Conservation (phyloP, 2,113 vertebrate genomes). For the Anas platyrhynchos region DNA sequence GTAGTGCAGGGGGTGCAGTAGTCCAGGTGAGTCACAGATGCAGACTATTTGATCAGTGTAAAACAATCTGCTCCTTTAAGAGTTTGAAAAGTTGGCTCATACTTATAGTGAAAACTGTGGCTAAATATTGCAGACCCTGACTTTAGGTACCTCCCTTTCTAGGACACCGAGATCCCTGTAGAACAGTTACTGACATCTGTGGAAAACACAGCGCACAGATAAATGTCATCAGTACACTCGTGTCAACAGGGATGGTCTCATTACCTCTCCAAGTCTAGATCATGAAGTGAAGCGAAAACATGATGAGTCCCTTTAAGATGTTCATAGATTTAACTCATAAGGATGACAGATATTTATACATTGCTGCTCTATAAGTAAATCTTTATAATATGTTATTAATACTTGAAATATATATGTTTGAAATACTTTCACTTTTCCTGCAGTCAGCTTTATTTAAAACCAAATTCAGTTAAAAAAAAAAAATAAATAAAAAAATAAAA, state of each 20-base stretch:
- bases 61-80: not conserved
- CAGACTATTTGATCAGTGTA: not conserved
- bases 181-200: not conserved
- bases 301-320: not conserved
- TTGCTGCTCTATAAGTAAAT: not conserved
- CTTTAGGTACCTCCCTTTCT: not conserved
- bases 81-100: not conserved
- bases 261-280: not conserved
- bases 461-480: accelerated
- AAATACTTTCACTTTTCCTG: not conserved
- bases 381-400: not conserved
- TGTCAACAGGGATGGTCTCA: not conserved
- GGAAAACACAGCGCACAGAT: not conserved
- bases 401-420: not conserved
- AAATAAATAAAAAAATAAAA: not conserved
- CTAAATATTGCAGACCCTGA: not conserved
- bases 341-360: not conserved
- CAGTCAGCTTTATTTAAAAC: not conserved
- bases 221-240: not conserved
- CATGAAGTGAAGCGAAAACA: not conserved
- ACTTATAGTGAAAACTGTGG: not conserved
- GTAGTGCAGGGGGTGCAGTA: not conserved
- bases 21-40: not conserved
- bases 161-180: not conserved
- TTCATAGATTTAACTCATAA: not conserved